Conservation (phyloP, 92 coral and sea anemone species). For the Umimayanthus kanabou region DNA sequence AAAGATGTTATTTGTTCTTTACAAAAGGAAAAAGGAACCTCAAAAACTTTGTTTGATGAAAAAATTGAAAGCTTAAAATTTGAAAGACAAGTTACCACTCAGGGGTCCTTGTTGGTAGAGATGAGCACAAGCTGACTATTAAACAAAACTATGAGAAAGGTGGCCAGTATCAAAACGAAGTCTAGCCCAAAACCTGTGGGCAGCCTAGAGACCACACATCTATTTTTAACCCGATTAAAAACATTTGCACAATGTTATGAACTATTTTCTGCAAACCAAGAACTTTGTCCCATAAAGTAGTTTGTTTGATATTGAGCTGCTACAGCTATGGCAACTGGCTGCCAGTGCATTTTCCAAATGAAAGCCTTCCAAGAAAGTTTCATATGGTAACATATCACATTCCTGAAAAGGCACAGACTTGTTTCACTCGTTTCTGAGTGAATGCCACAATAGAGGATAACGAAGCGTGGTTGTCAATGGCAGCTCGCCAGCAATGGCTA, state of each 20-base stretch:
- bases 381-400: neutral
- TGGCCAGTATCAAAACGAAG: neutral
- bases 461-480: neutral
- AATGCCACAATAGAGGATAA: neutral
- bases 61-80: neutral
- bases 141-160: neutral
- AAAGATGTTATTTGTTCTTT: neutral
- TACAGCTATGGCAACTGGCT: constrained; percentile 8
- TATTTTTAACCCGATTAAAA: neutral
- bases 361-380: neutral
- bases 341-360: constrained; percentile 1
- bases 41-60: constrained; percentile 1
- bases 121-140: neutral
- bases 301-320: neutral
- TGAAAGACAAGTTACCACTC: constrained; percentile 7
- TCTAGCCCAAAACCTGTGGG: neutral
- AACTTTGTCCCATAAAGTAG: constrained; percentile 9
- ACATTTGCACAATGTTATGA: neutral
- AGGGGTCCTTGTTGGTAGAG: neutral
- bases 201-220: neutral
- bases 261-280: neutral
- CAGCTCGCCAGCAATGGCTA: constrained; percentile 6
- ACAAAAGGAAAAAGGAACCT: neutral
- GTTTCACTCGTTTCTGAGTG: neutral
- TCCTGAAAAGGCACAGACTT: neutral